These are phyloP conservation scores for Antennarius striatus DNA, from an alignment of 2,113 vertebrate species.

Conservation along the genomic window DNA sequence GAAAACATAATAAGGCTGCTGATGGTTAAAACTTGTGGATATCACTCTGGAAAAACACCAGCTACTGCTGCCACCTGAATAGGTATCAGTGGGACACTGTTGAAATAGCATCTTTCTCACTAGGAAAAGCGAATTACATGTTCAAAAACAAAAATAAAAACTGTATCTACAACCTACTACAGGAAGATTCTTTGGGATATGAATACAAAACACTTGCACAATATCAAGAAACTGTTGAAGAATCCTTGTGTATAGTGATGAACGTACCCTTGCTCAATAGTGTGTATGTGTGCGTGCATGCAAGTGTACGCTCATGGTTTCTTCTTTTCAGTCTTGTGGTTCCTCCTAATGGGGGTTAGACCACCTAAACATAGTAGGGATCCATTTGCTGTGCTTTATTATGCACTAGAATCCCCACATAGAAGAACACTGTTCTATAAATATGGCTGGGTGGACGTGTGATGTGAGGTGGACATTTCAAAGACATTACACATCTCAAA, in stretches of 20 bases:
- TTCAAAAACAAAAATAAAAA: not conserved
- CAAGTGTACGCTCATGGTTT: slow-evolving; percentile 33
- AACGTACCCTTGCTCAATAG: not conserved
- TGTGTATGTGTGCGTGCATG: slow-evolving; percentile 1
- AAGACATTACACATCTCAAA: no score
- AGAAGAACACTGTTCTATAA: slow-evolving; percentile 73
- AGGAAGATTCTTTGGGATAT: not conserved
- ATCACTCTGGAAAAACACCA: slow-evolving; percentile 15
- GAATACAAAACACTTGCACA: not conserved
- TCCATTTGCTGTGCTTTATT: slow-evolving; percentile 76
- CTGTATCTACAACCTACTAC: no score
- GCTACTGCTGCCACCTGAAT: slow-evolving; percentile 30
- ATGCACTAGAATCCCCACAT: slow-evolving; percentile 69
- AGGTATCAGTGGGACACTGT: no score
- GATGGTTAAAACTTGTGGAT: slow-evolving; percentile 5
- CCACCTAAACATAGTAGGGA: slow-evolving; percentile 69
- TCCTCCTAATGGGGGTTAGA: slow-evolving; percentile 69
- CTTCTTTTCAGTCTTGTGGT: slow-evolving; percentile 52
- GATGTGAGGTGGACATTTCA: slow-evolving; percentile 1
- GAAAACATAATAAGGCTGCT: no score
- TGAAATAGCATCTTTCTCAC: slow-evolving; percentile 6
- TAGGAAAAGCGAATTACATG: not conserved
- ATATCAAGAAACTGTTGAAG: slow-evolving; percentile 1
- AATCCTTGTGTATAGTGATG: not conserved
- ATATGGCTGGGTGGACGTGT: slow-evolving; percentile 56